phyloP scores from a whole-genome alignment of 2,113 vertebrate genomes.

The Anser brachyrhynchus region DNA sequence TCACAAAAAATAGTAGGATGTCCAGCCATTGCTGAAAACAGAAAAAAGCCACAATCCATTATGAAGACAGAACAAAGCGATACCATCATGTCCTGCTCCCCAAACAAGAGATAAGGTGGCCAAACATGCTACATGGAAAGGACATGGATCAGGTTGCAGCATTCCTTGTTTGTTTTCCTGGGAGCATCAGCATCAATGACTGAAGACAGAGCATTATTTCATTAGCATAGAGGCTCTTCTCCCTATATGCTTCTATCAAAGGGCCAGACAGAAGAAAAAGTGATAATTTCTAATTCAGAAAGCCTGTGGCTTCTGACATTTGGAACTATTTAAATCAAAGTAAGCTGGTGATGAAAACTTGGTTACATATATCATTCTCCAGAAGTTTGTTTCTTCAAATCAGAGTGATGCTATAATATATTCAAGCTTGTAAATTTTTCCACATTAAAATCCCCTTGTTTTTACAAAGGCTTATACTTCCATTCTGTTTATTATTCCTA shows the following conservation, averaged over 20 bases:
- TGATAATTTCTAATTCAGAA: neutral
- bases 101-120: neutral
- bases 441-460: constrained; percentile 34
- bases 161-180: neutral
- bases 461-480: constrained; percentile 33
- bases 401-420: constrained; percentile 39
- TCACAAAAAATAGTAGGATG: neutral
- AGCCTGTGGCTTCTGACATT: neutral
- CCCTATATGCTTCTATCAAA: neutral
- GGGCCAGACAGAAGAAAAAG: neutral
- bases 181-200: neutral
- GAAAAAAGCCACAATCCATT: neutral
- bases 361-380: neutral
- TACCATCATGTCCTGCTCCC: neutral
- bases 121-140: neutral
- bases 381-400: constrained; percentile 45
- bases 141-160: neutral
- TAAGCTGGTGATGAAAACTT: neutral
- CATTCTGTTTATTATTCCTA: constrained; percentile 61
- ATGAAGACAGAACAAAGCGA: neutral
- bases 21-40: neutral
- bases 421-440: constrained; percentile 57
- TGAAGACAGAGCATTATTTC: neutral
- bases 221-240: neutral
- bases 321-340: neutral